Conservation (phyloP, 2,113 vertebrate species). For the Erinaceus europaeus region DNA sequence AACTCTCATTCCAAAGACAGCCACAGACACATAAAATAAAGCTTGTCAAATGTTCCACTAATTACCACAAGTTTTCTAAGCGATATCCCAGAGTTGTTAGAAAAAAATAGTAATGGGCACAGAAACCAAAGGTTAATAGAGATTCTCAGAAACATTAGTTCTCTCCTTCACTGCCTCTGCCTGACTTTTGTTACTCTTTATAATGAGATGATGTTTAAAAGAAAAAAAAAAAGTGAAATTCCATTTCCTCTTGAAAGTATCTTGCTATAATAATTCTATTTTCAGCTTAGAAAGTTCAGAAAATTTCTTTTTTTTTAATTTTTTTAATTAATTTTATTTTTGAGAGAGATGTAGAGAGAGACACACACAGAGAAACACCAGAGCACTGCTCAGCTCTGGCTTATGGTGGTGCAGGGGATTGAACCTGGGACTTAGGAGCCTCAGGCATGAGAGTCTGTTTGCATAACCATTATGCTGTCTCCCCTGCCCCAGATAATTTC, state of each 20-base stretch:
- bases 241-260: conserved; percentile 54
- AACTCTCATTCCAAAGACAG: conserved; percentile 49
- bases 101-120: not conserved
- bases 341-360: too few species aligned
- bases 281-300: conserved; percentile 53
- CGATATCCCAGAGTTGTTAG: conserved; percentile 31
- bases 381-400: too few species aligned
- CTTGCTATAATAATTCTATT: conserved; percentile 56
- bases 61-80: conserved; percentile 42
- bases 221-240: too few species aligned
- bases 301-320: too few species aligned
- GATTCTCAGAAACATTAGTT: conserved; percentile 2
- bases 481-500: too few species aligned
- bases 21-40: conserved; percentile 45
- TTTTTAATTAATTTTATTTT: too few species aligned
- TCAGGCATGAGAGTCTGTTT: too few species aligned
- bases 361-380: too few species aligned
- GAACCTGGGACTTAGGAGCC: too few species aligned
- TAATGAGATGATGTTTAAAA: conserved; percentile 14
- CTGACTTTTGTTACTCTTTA: conserved; percentile 3
- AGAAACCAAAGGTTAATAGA: conserved; percentile 26
- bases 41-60: conserved; percentile 20
- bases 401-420: too few species aligned
- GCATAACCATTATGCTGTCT: too few species aligned
- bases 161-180: not conserved